Base-by-base conservation (phyloP, 2,888 invertebrate genomes). In the Brachynemurus nebulosus region DNA sequence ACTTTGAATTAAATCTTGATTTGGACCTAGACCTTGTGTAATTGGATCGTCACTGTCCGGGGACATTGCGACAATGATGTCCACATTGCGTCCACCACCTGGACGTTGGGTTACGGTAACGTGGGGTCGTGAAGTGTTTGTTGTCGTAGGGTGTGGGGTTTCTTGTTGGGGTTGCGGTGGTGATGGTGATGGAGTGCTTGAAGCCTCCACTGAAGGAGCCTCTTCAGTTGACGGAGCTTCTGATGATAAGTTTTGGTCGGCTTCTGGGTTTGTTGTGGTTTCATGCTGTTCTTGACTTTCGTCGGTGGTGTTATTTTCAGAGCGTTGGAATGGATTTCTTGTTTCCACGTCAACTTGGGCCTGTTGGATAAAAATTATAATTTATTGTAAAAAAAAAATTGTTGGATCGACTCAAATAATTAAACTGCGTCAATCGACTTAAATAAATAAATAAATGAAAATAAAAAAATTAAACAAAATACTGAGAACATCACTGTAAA, bases 81-180 rank as follows among this genome's bases (percentile, higher is more conserved):
- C 44, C 14, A 44, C 30, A 8, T 44, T 37, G 11, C 27, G 37
- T 6, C 14, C 37, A 7, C 23, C 20, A 23, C 39, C 39, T 9
- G 36, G 36, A n/a, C 17, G 36, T 6, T 36, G 17, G 3, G 21
- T 23, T 14, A 39, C 39, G 11, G 39, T 39, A 21, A 39, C 39
- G n/a, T 36, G 36, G 6, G 36, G 36, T 4, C 30, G 30, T 30
- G 30, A n/a, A 6, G 30, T 4, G 23, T 6, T 19, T 39, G 25
- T 48, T 39, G 36, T 45, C 48, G 23, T 55, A 53, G 21, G 51
- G 47, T 1, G 53, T 49, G 41, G 55, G 51, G 46, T 56, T 30
- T 30, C 30, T 30, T 30, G 30, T 11, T n/a, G 14, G 4, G 30
- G 30, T 7, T 5, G 30, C 14, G 17, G 33, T 20, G 33, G 8